phyloP scores from a whole-genome alignment of 2,888 invertebrate species.

The Nebria brevicollis region DNA sequence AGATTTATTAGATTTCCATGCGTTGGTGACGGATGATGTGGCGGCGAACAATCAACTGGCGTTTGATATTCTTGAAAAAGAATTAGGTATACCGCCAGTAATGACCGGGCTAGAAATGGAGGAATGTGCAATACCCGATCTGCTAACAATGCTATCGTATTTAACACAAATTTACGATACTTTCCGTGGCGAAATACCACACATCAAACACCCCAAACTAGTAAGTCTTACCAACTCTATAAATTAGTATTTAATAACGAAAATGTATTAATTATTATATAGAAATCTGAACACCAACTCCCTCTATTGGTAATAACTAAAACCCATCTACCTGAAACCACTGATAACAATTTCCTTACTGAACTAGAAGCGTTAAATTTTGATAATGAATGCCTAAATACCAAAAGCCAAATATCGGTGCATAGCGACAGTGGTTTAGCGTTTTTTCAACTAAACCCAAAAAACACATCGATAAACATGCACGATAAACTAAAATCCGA shows the following conservation, averaged over 20 bases:
- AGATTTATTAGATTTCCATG: constrained; percentile 82
- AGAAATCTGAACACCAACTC: background rate
- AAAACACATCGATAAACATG: too few species aligned
- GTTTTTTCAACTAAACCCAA: too few species aligned
- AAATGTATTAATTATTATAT: too few species aligned
- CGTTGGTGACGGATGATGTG: constrained; percentile 72
- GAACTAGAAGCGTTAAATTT: too few species aligned
- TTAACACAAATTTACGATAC: constrained; percentile 88
- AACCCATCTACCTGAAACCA: too few species aligned
- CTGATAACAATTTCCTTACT: too few species aligned
- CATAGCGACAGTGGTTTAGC: too few species aligned
- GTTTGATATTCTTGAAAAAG: constrained; percentile 87
- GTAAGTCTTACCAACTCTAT: constrained; percentile 60
- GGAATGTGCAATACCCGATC: constrained; percentile 76
- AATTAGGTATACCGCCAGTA: constrained; percentile 77
- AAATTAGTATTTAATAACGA: too few species aligned
- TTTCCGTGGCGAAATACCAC: constrained; percentile 92
- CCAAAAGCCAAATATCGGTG: too few species aligned
- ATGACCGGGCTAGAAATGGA: constrained; percentile 83
- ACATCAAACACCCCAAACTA: constrained; percentile 79
- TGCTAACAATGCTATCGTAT: constrained; percentile 81
- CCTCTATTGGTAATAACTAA: too few species aligned
- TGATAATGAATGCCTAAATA: too few species aligned
- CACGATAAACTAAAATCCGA: too few species aligned
- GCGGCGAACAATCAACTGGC: constrained; percentile 81